Base-by-base conservation (phyloP, 2,888 invertebrate species). In the Orthonychiurus folsomi region DNA sequence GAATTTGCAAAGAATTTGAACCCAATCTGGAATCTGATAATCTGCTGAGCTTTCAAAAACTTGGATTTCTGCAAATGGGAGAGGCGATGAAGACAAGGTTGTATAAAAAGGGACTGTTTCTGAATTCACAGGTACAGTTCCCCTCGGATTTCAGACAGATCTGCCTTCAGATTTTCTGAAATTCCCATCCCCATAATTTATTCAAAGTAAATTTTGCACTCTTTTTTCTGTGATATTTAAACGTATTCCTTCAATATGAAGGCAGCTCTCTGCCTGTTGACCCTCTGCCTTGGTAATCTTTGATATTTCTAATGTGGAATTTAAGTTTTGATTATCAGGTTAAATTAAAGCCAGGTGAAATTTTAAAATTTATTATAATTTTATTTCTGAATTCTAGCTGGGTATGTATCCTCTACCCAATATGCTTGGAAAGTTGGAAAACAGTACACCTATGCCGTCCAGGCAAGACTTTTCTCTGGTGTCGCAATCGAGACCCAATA, bases 361-460 rank as follows among this genome's bases (percentile, higher is more conserved):
- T 60, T 37, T 47, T 60, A 21, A n/a, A 21, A 12, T 21, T 61
- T 20, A 20, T 3, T 21, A 37, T 56, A 12, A 18, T 27, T 57
- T 57, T 21, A 48, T 50, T 56, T 56, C 12, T n/a, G n/a, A n/a
- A n/a, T n/a, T 18, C 55, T 23, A 20, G n/a, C 54, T 27, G 52
- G 52, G 9, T 52, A 52, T 20, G 52, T 65, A n/a, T 50, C 69
- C n/a, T 63, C 67, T 55, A 63, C 70, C 48, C 66, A 70, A 21
- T 69, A 56, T 50, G 70, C 66, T 37, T 73, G 71, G 70, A 62
- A 66, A 28, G 50, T 73, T 2, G 74, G 75, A 3, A 73, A 74
- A 18, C 75, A 76, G 47, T 77, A 77, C 70, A 67, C 71, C n/a
- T 78, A 77, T 66, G 62, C 70, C 3, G 76, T 77, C 66, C 73